phyloP scores from a whole-genome alignment of 2,888 invertebrate genomes.

The Atherix ibis region DNA sequence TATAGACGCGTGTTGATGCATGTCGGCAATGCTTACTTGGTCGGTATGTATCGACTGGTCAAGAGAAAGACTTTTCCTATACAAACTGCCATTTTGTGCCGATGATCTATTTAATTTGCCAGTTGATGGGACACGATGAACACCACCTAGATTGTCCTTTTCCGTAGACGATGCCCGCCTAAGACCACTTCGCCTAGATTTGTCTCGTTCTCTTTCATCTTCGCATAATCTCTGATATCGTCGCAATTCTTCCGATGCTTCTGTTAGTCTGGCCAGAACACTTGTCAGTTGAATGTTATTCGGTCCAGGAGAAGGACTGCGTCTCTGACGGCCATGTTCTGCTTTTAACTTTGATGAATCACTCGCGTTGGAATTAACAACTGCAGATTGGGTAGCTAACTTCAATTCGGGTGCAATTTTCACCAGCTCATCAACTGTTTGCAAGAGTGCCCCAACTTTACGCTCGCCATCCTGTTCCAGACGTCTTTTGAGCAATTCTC shows the following conservation, averaged over 20 bases:
- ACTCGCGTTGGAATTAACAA: too few relatives aligned
- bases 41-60: slow-evolving; percentile 44
- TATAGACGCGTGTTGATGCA: too few relatives aligned
- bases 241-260: slow-evolving; percentile 54
- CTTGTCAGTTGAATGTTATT: slow-evolving; percentile 24
- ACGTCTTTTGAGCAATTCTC: slow-evolving; percentile 52
- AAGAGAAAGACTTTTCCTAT: slow-evolving; percentile 53
- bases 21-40: slow-evolving; percentile 19
- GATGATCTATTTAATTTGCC: slow-evolving; percentile 24
- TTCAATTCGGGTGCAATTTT: slow-evolving; percentile 58
- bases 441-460: slow-evolving; percentile 53
- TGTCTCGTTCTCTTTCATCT: slow-evolving; percentile 37
- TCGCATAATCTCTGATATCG: slow-evolving; percentile 36
- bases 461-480: slow-evolving; percentile 50
- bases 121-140: slow-evolving; percentile 21
- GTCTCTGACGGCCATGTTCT: slow-evolving; percentile 23
- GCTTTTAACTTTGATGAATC: slow-evolving; percentile 20
- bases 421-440: slow-evolving; percentile 65
- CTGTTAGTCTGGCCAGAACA: slow-evolving; percentile 43
- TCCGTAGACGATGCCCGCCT: slow-evolving; percentile 45
- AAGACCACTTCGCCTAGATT: slow-evolving; percentile 29
- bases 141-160: slow-evolving; percentile 39
- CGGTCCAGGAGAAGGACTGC: slow-evolving; percentile 21
- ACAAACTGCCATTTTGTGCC: slow-evolving; percentile 38
- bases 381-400: slow-evolving; percentile 24